phyloP scores from a whole-genome alignment of 2,113 vertebrate species.

The Nyctibius bracteatus region DNA sequence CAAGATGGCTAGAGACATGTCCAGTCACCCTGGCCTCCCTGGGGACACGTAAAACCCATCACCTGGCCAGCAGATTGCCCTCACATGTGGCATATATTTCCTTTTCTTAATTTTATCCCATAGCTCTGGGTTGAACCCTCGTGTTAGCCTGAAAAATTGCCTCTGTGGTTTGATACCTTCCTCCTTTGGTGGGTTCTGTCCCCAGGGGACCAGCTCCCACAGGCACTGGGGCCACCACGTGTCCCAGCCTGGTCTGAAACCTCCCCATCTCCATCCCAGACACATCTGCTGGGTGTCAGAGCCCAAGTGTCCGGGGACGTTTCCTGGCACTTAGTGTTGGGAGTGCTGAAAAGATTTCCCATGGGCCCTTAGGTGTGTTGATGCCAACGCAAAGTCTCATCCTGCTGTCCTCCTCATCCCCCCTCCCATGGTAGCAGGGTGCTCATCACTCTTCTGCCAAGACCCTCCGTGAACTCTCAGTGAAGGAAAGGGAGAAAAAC shows the following conservation, averaged over 20 bases:
- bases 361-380: not conserved
- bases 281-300: not conserved
- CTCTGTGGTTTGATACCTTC: not conserved
- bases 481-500: not conserved
- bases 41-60: not conserved
- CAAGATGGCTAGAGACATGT: not conserved
- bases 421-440: rapidly evolving
- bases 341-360: not conserved
- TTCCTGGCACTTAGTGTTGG: not conserved
- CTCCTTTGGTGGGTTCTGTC: rapidly evolving
- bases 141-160: not conserved
- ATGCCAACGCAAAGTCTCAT: not conserved
- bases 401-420: rapidly evolving
- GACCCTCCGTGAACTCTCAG: not conserved
- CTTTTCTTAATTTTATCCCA: not conserved
- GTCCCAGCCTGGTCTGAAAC: not conserved
- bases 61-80: not conserved
- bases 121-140: not conserved
- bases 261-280: not conserved
- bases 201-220: not conserved
- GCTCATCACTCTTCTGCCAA: not conserved
- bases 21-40: not conserved
- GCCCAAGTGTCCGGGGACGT: not conserved
- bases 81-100: not conserved
- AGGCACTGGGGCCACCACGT: not conserved